phyloP scores from a whole-genome alignment of 2,797 vertebrate genomes.

The Pogonophryne albipinna region DNA sequence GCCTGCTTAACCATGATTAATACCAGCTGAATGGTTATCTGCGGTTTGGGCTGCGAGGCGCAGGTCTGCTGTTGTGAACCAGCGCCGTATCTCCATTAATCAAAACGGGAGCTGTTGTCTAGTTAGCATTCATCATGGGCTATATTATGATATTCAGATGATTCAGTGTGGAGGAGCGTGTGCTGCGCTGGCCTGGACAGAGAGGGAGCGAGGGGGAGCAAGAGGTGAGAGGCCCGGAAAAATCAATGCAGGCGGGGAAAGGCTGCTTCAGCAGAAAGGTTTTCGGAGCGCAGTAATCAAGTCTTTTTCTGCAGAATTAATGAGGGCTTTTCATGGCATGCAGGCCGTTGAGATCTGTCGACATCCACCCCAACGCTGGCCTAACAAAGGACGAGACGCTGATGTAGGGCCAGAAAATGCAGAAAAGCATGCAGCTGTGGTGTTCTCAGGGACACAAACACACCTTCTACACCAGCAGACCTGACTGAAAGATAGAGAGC shows the following conservation, averaged over 20 bases:
- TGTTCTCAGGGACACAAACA: background rate
- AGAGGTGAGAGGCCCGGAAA: slow-evolving; percentile 35
- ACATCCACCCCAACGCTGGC: slow-evolving; percentile 32
- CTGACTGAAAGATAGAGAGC: too few species aligned
- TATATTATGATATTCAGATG: slow-evolving; percentile 78
- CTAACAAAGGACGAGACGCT: slow-evolving; percentile 22
- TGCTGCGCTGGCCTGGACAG: slow-evolving; percentile 47
- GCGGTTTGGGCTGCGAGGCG: slow-evolving; percentile 49
- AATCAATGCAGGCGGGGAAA: slow-evolving; percentile 72
- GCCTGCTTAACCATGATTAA: slow-evolving; percentile 76
- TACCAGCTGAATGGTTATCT: slow-evolving; percentile 70
- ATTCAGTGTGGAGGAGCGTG: slow-evolving; percentile 56
- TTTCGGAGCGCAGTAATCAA: slow-evolving; percentile 65
- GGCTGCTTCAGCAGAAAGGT: slow-evolving; percentile 76
- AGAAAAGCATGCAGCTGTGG: background rate
- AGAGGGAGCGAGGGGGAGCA: slow-evolving; percentile 14
- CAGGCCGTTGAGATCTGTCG: slow-evolving; percentile 45
- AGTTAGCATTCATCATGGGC: slow-evolving; percentile 79
- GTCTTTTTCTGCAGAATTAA: slow-evolving; percentile 76
- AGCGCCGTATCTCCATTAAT: slow-evolving; percentile 76
- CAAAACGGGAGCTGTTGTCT: slow-evolving; percentile 73
- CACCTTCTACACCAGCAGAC: too few species aligned
- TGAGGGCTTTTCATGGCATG: slow-evolving; percentile 53
- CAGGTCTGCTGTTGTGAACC: slow-evolving; percentile 68
- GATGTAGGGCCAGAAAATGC: slow-evolving; percentile 22